A percentile compares a stretch with the other conserved stretches of the same genome.
These are phyloP conservation scores for Cheilosia pagana DNA, from an alignment of 2,888 invertebrate species.

Conservation along the genomic window DNA sequence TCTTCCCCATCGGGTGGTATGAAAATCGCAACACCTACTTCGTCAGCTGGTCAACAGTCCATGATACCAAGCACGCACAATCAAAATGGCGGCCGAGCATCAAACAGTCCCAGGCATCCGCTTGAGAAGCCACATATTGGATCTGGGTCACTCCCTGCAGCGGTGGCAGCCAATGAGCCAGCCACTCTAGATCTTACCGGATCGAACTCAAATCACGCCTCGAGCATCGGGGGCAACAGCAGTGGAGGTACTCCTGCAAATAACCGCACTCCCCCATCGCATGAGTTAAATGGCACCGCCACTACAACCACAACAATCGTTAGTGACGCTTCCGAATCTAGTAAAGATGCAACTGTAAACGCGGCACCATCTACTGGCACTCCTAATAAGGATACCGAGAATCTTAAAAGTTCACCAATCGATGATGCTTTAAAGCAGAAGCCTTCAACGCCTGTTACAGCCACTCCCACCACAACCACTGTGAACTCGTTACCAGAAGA, in stretches of 20 bases:
- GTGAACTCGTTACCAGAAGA: conserved; percentile 74
- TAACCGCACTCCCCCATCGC: conserved; percentile 76
- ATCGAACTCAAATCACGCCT: conserved; percentile 81
- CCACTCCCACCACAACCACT: conserved; percentile 69
- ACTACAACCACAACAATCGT: conserved; percentile 76
- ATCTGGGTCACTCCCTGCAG: conserved; percentile 47
- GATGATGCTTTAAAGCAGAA: conserved; percentile 76
- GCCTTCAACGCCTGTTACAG: conserved; percentile 76
- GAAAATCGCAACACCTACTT: conserved; percentile 78
- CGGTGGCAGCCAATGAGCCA: conserved; percentile 78
- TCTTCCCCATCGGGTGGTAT: conserved; percentile 78
- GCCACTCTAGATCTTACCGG: conserved; percentile 82
- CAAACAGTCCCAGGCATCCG: conserved; percentile 79
- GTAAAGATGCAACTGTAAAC: conserved; percentile 76
- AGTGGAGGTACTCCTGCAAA: conserved; percentile 73
- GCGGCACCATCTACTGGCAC: conserved; percentile 72
- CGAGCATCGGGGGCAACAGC: conserved; percentile 78
- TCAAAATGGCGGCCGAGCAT: conserved; percentile 79
- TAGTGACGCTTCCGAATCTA: conserved; percentile 76
- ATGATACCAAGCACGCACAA: conserved; percentile 75
- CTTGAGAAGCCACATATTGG: conserved; percentile 54
- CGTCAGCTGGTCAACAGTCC: conserved; percentile 75
- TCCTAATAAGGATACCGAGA: conserved; percentile 75
- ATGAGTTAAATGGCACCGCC: conserved; percentile 81
- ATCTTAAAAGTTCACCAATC: conserved; percentile 53